These are phyloP conservation scores for Mamestra configurata DNA, from an alignment of 1,140 invertebrate genomes.

Conservation along the genomic window DNA sequence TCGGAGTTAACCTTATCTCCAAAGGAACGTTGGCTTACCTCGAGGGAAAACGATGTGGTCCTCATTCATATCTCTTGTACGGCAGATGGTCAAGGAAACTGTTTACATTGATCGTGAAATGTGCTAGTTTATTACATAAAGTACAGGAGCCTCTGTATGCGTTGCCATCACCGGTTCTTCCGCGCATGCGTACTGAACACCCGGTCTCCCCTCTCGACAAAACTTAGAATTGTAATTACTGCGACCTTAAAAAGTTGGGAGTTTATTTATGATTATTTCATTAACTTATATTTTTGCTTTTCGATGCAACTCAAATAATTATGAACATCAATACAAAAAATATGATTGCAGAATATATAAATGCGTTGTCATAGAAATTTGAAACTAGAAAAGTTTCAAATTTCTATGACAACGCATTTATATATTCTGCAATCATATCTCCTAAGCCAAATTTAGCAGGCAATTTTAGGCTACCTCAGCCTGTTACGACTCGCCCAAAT, in stretches of 20 bases:
- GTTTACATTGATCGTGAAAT: slow-evolving; percentile 63
- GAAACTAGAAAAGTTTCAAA: too few relatives aligned
- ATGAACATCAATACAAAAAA: too few relatives aligned
- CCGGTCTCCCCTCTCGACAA: slow-evolving; percentile 17
- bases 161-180: slow-evolving; percentile 45
- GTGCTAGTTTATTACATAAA: slow-evolving; percentile 63
- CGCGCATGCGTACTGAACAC: slow-evolving; percentile 50
- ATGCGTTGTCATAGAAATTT: too few relatives aligned
- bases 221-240: slow-evolving; percentile 36
- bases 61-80: slow-evolving; percentile 90
- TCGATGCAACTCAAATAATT: background rate
- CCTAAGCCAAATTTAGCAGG: too few relatives aligned
- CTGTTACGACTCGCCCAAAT: too few relatives aligned
- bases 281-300: background rate
- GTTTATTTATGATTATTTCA: slow-evolving; percentile 25
- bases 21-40: slow-evolving; percentile 88
- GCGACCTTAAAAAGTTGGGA: background rate
- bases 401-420: too few relatives aligned
- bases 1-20: slow-evolving; percentile 50
- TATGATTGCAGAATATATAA: too few relatives aligned
- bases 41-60: slow-evolving; percentile 92
- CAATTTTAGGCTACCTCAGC: too few relatives aligned
- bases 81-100: slow-evolving; percentile 76
- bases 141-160: slow-evolving; percentile 23
- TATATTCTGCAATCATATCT: too few relatives aligned